phyloP scores from a whole-genome alignment of 2,888 invertebrate genomes.

The Leptopterna dolabrata region DNA sequence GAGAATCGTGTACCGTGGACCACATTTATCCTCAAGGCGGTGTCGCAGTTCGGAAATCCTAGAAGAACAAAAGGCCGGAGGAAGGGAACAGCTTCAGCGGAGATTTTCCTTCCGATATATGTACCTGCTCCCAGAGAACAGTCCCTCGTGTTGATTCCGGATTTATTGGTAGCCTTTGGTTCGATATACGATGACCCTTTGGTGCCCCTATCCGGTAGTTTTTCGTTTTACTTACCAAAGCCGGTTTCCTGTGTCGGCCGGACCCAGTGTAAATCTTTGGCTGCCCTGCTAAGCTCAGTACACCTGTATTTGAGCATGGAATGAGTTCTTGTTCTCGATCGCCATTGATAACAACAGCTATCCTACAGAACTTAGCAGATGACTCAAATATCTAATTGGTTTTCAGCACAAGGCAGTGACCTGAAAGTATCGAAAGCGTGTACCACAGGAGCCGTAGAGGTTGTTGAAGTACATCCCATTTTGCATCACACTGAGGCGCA shows the following conservation, averaged over 20 bases:
- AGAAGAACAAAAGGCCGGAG: slow-evolving; percentile 28
- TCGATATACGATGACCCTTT: slow-evolving; percentile 26
- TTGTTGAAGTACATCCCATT: too few species aligned
- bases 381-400: too few species aligned
- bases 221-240: not conserved
- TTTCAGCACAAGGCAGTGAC: too few species aligned
- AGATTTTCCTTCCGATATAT: slow-evolving; percentile 33
- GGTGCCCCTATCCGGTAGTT: not conserved
- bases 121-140: not conserved
- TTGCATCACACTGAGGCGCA: too few species aligned
- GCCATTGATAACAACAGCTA: not conserved
- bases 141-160: slow-evolving; percentile 28
- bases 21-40: slow-evolving; percentile 1
- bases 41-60: slow-evolving; percentile 36
- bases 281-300: not conserved
- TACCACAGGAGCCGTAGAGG: too few species aligned
- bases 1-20: slow-evolving; percentile 22
- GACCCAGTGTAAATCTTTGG: not conserved
- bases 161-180: slow-evolving; percentile 18
- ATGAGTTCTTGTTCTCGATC: not conserved
- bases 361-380: not conserved
- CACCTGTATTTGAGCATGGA: not conserved
- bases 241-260: not conserved
- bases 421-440: too few species aligned
- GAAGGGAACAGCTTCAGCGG: not conserved